Evolutionary conservation across 2,113 vertebrate genomes (phyloP).

Genomic region (Trinectes maculatus): DNA sequence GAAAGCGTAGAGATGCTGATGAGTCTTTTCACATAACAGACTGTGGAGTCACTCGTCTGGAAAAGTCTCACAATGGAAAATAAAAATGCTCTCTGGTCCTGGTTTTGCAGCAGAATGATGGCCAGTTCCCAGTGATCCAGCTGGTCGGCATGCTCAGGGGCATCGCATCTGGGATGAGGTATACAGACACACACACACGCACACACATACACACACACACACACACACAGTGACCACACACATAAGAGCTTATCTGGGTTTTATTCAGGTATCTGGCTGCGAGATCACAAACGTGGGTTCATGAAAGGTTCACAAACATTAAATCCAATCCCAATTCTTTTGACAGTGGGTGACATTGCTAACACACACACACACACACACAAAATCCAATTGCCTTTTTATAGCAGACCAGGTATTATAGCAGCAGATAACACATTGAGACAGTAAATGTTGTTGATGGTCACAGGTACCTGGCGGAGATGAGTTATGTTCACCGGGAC

Average conservation of each 20-base stretch:
- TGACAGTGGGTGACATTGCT: slow-evolving; percentile 26
- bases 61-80: slow-evolving; percentile 32
- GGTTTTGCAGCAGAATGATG: slow-evolving; percentile 91
- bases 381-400: slow-evolving; percentile 51
- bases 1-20: slow-evolving; percentile 1
- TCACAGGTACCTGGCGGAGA: slow-evolving; percentile 90
- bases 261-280: slow-evolving; percentile 30
- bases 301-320: slow-evolving; percentile 35
- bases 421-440: slow-evolving; percentile 46
- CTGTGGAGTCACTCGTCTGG: background rate
- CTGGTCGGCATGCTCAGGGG: slow-evolving; percentile 96
- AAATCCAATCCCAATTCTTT: slow-evolving; percentile 55
- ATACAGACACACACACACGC: slow-evolving; percentile 31
- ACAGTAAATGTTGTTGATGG: slow-evolving; percentile 52
- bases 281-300: slow-evolving; percentile 43
- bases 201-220: slow-evolving; percentile 20
- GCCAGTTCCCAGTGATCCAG: slow-evolving; percentile 97
- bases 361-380: slow-evolving; percentile 18
- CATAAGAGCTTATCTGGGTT: slow-evolving; percentile 39
- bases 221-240: slow-evolving; percentile 1
- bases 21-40: background rate
- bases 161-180: slow-evolving; percentile 95
- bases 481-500: slow-evolving; percentile 97
- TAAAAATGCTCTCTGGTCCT: slow-evolving; percentile 41
- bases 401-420: slow-evolving; percentile 35